Evolutionary conservation across 2,113 vertebrate species (phyloP).

Genomic region (Nestor notabilis): DNA sequence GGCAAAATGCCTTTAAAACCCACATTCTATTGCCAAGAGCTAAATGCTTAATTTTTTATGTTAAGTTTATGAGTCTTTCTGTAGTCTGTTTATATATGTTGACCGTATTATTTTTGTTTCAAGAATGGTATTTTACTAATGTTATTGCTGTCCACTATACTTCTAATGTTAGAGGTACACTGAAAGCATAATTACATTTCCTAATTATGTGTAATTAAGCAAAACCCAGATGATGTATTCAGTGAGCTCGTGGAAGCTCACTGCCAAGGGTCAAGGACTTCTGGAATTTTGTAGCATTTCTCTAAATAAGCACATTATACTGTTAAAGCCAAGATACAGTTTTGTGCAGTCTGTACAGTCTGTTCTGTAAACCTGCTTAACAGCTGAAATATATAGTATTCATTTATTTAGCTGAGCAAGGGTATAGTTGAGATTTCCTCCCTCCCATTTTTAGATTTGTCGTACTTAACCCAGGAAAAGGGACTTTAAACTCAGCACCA

Average conservation of each 20-base stretch:
- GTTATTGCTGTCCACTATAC: slow-evolving; percentile 69
- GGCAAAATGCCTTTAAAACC: slow-evolving; percentile 18
- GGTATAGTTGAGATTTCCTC: slow-evolving; percentile 61
- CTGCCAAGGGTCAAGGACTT: slow-evolving; percentile 79
- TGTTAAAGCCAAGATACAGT: slow-evolving; percentile 59
- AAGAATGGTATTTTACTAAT: slow-evolving; percentile 1
- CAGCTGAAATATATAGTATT: slow-evolving; percentile 72
- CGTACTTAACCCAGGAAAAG: slow-evolving; percentile 70
- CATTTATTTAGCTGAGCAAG: slow-evolving; percentile 78
- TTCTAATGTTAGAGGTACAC: slow-evolving; percentile 67
- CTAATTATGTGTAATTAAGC: slow-evolving; percentile 85
- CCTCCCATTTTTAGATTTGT: slow-evolving; percentile 62
- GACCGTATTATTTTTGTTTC: slow-evolving; percentile 38
- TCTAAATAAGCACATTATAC: slow-evolving; percentile 74
- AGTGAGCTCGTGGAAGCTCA: slow-evolving; percentile 68
- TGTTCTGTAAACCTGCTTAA: slow-evolving; percentile 66
- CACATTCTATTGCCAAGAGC: slow-evolving; percentile 6
- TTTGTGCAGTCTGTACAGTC: slow-evolving; percentile 49
- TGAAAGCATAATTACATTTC: slow-evolving; percentile 79
- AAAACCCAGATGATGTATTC: slow-evolving; percentile 82
- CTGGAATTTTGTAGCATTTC: slow-evolving; percentile 72
- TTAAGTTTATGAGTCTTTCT: slow-evolving; percentile 39
- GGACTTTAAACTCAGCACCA: slow-evolving; percentile 71
- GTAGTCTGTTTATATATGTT: slow-evolving; percentile 28
- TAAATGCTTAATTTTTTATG: background rate